A percentile compares a stretch with the other conserved stretches of the same genome.
Conservation (phyloP, 2,888 invertebrate species). For the Nomada ruficornis region DNA sequence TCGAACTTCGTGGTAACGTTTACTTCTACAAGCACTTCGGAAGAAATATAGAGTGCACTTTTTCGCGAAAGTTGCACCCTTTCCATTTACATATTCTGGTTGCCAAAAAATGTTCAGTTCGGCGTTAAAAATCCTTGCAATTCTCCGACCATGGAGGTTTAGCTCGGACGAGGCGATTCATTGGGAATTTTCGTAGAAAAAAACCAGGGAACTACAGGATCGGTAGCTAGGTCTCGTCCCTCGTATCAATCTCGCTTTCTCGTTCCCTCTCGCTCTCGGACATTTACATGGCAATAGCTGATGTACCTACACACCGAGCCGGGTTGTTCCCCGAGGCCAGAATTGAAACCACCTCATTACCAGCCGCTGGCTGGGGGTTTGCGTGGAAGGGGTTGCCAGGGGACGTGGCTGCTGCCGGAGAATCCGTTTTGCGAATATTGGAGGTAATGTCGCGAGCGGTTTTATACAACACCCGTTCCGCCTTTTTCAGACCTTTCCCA, state of each 20-base stretch:
- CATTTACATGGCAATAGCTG: constrained; percentile 80
- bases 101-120: neutral
- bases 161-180: constrained; percentile 33
- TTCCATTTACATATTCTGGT: neutral
- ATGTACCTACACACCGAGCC: constrained; percentile 69
- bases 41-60: neutral
- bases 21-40: too few relatives aligned
- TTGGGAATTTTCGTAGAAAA: constrained; percentile 28
- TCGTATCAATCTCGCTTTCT: constrained; percentile 75
- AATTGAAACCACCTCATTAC: constrained; percentile 84
- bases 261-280: constrained; percentile 73
- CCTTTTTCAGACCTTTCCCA: constrained; percentile 68
- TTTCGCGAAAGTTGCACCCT: neutral
- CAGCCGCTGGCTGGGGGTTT: constrained; percentile 51
- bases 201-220: constrained; percentile 25
- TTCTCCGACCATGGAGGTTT: neutral
- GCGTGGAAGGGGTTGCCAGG: constrained; percentile 45
- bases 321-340: constrained; percentile 81
- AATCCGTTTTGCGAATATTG: constrained; percentile 84
- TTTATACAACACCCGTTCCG: constrained; percentile 80
- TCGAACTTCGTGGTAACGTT: constrained; percentile 2
- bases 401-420: constrained; percentile 78
- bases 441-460: constrained; percentile 84
- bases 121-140: constrained; percentile 1
- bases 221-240: constrained; percentile 50